Conservation (phyloP, 2,113 vertebrate species). For the Columba livia region DNA sequence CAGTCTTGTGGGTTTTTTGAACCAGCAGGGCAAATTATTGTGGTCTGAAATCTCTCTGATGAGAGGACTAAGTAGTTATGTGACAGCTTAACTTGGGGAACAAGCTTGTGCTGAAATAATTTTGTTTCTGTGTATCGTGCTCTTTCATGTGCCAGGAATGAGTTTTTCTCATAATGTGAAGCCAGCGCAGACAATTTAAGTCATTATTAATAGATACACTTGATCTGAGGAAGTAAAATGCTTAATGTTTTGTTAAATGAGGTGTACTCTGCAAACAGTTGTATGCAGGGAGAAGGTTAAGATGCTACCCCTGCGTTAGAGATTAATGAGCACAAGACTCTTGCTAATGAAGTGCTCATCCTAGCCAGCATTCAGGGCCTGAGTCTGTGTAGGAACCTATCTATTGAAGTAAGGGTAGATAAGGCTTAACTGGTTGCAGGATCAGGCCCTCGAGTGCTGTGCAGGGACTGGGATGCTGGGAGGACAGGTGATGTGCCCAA, state of each 20-base stretch:
- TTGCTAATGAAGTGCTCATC: background rate
- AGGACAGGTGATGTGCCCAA: background rate
- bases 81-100: background rate
- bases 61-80: background rate
- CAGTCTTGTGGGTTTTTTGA: background rate
- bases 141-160: slow-evolving; percentile 4
- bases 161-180: slow-evolving; percentile 30
- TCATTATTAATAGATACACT: slow-evolving; percentile 64
- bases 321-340: background rate
- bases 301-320: background rate
- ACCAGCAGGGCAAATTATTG: background rate
- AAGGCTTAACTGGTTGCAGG: background rate
- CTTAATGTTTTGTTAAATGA: slow-evolving; percentile 65
- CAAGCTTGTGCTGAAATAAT: rapidly evolving
- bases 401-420: background rate
- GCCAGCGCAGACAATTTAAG: slow-evolving; percentile 37
- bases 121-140: background rate
- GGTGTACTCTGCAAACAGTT: slow-evolving; percentile 48
- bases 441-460: background rate
- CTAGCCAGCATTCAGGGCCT: background rate
- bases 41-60: rapidly evolving
- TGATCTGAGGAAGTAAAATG: slow-evolving; percentile 48
- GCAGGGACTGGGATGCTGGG: rapidly evolving
- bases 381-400: background rate
- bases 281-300: background rate